Base-by-base conservation (phyloP, 2,113 vertebrate genomes). In the Peromyscus polionotus region DNA sequence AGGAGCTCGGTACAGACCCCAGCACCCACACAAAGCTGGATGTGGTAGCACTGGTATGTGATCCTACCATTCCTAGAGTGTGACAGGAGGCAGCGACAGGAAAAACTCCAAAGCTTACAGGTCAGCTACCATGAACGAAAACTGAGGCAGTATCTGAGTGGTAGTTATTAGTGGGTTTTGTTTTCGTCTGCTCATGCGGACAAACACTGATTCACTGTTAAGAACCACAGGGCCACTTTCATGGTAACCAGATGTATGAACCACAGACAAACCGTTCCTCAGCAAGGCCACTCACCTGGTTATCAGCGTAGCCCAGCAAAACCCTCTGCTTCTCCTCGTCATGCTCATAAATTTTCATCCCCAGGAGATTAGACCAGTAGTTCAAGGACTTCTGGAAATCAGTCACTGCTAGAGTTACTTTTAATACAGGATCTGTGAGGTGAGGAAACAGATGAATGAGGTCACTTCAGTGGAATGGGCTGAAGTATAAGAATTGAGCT, bases 371-470 rank as follows among this genome's bases (percentile, higher is more conserved):
- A 36, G 98, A 98, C 99, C 99, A 99, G 98, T 99, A 99, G 94
- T 98, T 98, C 70, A 99, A 97, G 51, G 99, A 99, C 70, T 97
- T 99, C 89, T 99, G 98, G 95, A 99, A 98, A 95, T 99, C 93
- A 10, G 99, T 99, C 77, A 99, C 99, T 9, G 99, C 99, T 76
- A 99, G 98, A 67, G 99, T 99, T 57, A 99, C 99, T 97, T 99
- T 99, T 93, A 99, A 98, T 97, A 99, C 99, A 0, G 99, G 99
- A 97, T 99, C 99, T 99, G 45, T 0, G 94, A 59, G 39, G 76
- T 57, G 5, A 45, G 5, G n/a, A 80, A 1, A 59, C 26, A 1
- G 3, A 39, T 88, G 31, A 63, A 68, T 65, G 12, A 61, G 28
- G 85, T 92, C 33, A 95, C 54, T 81, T 83, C 42, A 73, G 42